phyloP scores from a whole-genome alignment of 1,140 invertebrate species.

The Dendroctonus valens region DNA sequence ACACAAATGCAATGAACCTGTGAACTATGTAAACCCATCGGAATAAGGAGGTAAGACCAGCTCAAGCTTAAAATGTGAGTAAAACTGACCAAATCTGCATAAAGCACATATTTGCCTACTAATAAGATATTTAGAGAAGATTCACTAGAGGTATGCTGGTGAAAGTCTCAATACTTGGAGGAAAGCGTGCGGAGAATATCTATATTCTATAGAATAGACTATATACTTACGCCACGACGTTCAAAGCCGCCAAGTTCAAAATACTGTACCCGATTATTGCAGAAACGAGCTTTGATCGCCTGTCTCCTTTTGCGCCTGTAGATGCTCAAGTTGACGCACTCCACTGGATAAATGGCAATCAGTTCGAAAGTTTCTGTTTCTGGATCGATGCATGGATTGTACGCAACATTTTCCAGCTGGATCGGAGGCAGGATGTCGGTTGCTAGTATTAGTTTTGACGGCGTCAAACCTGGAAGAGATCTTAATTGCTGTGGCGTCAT shows the following conservation, averaged over 20 bases:
- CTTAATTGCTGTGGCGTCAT: too few relatives aligned
- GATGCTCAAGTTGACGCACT: conserved; percentile 57
- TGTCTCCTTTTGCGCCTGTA: conserved; percentile 55
- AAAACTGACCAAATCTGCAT: too few relatives aligned
- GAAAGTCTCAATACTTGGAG: too few relatives aligned
- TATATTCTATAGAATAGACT: not conserved
- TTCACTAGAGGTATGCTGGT: not conserved
- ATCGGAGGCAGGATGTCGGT: conserved; percentile 52
- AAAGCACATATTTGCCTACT: not conserved
- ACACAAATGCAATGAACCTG: too few relatives aligned
- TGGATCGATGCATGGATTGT: conserved; percentile 51
- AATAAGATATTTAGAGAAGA: not conserved
- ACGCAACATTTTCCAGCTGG: conserved; percentile 44
- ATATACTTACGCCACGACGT: conserved; percentile 50
- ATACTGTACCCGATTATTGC: conserved; percentile 51
- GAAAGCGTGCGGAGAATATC: too few relatives aligned
- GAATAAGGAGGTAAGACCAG: too few relatives aligned
- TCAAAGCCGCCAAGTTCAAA: conserved; percentile 54
- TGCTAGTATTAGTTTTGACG: conserved; percentile 58
- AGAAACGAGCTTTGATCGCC: conserved; percentile 59
- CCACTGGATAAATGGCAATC: conserved; percentile 58
- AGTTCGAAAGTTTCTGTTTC: conserved; percentile 59
- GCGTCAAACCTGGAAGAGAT: conserved; percentile 52
- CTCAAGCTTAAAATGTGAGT: too few relatives aligned
- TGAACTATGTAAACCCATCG: too few relatives aligned